These are phyloP conservation scores for Leptura quadrifasciata DNA, from an alignment of 2,888 invertebrate species.

Conservation along the genomic window DNA sequence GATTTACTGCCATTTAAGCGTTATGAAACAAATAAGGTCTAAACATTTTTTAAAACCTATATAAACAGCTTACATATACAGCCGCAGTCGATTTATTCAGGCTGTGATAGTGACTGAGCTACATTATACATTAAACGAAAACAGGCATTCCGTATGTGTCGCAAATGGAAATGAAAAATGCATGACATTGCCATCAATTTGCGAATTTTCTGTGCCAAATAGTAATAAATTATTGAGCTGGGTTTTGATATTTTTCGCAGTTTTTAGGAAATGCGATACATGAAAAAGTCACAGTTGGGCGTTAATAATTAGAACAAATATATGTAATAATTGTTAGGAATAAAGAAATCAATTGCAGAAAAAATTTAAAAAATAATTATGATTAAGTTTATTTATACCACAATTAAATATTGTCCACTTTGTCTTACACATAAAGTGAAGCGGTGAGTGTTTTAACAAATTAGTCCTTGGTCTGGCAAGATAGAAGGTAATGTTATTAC, in stretches of 20 bases:
- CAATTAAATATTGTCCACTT: too few relatives aligned
- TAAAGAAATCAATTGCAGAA: too few relatives aligned
- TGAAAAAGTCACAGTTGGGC: neutral
- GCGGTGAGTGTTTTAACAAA: too few relatives aligned
- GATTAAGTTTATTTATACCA: too few relatives aligned
- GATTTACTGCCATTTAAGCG: neutral
- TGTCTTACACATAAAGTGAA: too few relatives aligned
- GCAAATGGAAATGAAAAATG: constrained; percentile 30
- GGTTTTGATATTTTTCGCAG: neutral
- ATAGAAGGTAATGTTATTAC: too few relatives aligned
- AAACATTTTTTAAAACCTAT: constrained; percentile 23
- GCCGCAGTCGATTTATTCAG: constrained; percentile 5
- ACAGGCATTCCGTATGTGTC: constrained; percentile 7
- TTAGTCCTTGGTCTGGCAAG: too few relatives aligned
- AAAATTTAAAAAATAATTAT: too few relatives aligned
- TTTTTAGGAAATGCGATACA: neutral
- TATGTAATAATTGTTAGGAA: too few relatives aligned
- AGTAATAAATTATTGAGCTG: constrained; percentile 19
- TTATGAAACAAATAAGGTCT: constrained; percentile 26
- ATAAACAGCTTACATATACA: constrained; percentile 21
- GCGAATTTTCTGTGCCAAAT: constrained; percentile 23
- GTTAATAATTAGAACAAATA: too few relatives aligned
- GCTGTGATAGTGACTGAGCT: constrained; percentile 18
- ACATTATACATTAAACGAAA: constrained; percentile 27
- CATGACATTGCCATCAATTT: constrained; percentile 28